Conservation (phyloP, 2,113 vertebrate genomes). For the Tetraodon nigroviridis region DNA sequence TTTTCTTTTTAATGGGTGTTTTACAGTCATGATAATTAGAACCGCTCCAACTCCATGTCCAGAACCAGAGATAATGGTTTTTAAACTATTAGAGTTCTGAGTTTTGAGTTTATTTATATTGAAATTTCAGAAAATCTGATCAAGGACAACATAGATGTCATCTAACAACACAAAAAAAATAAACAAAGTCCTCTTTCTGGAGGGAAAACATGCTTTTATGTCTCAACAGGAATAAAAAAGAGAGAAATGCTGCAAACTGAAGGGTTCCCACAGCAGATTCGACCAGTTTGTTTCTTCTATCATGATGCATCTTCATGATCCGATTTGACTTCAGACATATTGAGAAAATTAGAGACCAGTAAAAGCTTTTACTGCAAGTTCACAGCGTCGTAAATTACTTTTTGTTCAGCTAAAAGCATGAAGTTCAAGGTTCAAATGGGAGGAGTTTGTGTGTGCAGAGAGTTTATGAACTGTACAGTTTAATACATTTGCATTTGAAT, state of each 20-base stretch:
- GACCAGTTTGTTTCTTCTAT: slow-evolving; percentile 3
- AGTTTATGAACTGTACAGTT: too few species aligned
- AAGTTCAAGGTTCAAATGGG: background rate
- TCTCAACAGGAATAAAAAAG: background rate
- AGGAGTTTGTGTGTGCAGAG: too few species aligned
- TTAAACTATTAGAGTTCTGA: background rate
- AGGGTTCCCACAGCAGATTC: slow-evolving; percentile 1
- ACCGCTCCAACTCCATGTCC: too few species aligned
- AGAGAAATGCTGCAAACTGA: slow-evolving; percentile 1
- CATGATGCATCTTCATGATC: background rate
- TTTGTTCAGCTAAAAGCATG: background rate
- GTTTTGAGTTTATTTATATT: background rate
- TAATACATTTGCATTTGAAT: too few species aligned
- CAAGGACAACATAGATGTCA: too few species aligned
- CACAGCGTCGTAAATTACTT: too few species aligned
- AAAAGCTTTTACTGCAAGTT: slow-evolving; percentile 5
- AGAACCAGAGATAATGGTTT: background rate
- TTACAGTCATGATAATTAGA: slow-evolving; percentile 11
- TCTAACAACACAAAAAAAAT: background rate
- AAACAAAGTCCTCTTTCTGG: background rate
- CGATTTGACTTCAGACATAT: background rate
- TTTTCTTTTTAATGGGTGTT: slow-evolving; percentile 4
- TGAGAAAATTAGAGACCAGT: slow-evolving; percentile 3
- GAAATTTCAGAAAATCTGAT: background rate
- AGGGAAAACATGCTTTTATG: background rate